Base-by-base conservation (phyloP, 2,888 invertebrate genomes). In the Andrena praecox region DNA sequence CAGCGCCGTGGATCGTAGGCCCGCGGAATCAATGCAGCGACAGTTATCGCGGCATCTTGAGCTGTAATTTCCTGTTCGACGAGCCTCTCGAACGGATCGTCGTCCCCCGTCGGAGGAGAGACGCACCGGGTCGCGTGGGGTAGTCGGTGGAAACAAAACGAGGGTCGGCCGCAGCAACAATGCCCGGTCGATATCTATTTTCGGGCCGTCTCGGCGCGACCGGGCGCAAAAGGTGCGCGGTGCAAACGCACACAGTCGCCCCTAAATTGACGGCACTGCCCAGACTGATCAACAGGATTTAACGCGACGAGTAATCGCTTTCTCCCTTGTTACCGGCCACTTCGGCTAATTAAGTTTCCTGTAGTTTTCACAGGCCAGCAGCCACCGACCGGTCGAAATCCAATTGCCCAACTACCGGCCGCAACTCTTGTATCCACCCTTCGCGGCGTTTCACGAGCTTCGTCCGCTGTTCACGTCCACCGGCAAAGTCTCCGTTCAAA, bases 291-390 rank as follows among this genome's bases (percentile, higher is more conserved):
- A 77, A 56, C 78, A 74, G 74, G 77, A 86, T 85, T 88, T 80
- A 75, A 80, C 80, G 68, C 72, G 72, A 69, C 83, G 83, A 89
- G 84, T 87, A 89, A 91, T 90, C 87, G 89, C 85, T 88, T 89
- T 85, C 86, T 80, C 85, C 62, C 84, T 78, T 87, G 88, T 87
- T 87, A 88, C 84, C 83, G 83, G 74, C 85, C 83, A 86, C 84
- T 83, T 85, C 85, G 87, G 86, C 88, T 91, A 91, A 91, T 91
- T 91, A 91, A 90, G 90, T 91, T 89, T 87, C 86, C 85, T 87
- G 87, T 84, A 89, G 91, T 87, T 90, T 90, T 89, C 90, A 89
- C 85, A 84, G 85, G 77, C 90, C 84, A 86, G 73, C 85, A 80
- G 81, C 85, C 84, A 77, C 84, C 12, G 85, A 80, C 80, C 83